phyloP scores from a whole-genome alignment of 2,888 invertebrate species.

The Nephrotoma flavescens region DNA sequence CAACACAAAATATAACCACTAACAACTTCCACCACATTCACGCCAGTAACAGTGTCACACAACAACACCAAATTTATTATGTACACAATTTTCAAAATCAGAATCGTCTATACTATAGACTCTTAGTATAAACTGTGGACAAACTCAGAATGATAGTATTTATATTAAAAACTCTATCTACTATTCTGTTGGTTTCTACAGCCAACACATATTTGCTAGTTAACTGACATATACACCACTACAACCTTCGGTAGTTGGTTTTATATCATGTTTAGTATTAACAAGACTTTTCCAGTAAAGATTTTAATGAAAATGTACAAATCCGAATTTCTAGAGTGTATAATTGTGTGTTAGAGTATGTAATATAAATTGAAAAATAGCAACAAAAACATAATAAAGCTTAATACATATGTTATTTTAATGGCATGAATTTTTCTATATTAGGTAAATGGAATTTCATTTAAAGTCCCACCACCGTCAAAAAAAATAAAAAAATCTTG shows the following conservation, averaged over 20 bases:
- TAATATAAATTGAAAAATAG: background rate
- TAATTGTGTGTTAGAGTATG: background rate
- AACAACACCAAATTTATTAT: background rate
- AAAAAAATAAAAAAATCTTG: background rate
- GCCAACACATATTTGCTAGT: too few relatives aligned
- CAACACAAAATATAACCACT: background rate
- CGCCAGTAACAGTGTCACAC: background rate
- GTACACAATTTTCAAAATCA: background rate
- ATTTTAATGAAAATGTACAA: background rate
- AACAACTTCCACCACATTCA: background rate
- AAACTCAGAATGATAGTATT: too few relatives aligned
- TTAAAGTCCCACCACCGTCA: background rate
- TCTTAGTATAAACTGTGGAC: too few relatives aligned
- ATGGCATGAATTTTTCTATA: background rate
- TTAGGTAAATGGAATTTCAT: background rate
- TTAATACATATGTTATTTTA: background rate
- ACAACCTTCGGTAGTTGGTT: too few relatives aligned
- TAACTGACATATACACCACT: too few relatives aligned
- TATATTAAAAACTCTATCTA: too few relatives aligned
- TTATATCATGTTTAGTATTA: too few relatives aligned
- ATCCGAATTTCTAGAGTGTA: background rate
- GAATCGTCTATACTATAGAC: too few relatives aligned
- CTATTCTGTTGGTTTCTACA: too few relatives aligned
- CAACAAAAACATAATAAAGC: background rate
- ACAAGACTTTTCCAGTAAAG: too few relatives aligned